phyloP scores from a whole-genome alignment of 2,888 invertebrate genomes.

The Plemyria rubiginata region DNA sequence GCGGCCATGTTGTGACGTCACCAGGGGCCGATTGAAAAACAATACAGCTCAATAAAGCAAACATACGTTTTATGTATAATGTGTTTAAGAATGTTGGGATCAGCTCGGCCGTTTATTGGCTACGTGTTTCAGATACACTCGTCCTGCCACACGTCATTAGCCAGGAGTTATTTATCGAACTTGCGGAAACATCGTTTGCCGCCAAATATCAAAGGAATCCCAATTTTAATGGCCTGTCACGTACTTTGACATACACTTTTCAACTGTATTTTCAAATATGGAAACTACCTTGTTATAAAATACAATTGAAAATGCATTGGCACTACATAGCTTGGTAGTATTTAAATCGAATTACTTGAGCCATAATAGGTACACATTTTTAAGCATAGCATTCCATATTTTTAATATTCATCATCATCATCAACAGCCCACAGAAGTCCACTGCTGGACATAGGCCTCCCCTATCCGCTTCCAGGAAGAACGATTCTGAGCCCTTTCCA shows the following conservation, averaged over 20 bases:
- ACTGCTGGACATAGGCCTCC: too few relatives aligned
- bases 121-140: neutral
- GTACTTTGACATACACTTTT: slow-evolving; percentile 23
- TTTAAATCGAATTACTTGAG: too few relatives aligned
- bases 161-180: neutral
- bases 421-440: too few relatives aligned
- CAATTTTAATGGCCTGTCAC: slow-evolving; percentile 21
- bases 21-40: slow-evolving; percentile 52
- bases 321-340: too few relatives aligned
- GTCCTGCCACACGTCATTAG: slow-evolving; percentile 4
- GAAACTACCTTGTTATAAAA: slow-evolving; percentile 9
- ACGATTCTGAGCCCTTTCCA: too few relatives aligned
- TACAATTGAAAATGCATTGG: neutral
- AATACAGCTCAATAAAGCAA: slow-evolving; percentile 47
- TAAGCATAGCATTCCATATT: too few relatives aligned
- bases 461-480: too few relatives aligned
- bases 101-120: slow-evolving; percentile 3
- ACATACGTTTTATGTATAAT: slow-evolving; percentile 30
- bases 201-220: slow-evolving; percentile 17
- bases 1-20: slow-evolving; percentile 53
- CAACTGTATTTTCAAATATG: slow-evolving; percentile 18
- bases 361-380: too few relatives aligned
- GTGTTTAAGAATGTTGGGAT: slow-evolving; percentile 25
- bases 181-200: slow-evolving; percentile 1
- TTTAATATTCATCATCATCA: too few relatives aligned